Conservation (phyloP, 92 coral and sea anemone species). For the Metridium senile region DNA sequence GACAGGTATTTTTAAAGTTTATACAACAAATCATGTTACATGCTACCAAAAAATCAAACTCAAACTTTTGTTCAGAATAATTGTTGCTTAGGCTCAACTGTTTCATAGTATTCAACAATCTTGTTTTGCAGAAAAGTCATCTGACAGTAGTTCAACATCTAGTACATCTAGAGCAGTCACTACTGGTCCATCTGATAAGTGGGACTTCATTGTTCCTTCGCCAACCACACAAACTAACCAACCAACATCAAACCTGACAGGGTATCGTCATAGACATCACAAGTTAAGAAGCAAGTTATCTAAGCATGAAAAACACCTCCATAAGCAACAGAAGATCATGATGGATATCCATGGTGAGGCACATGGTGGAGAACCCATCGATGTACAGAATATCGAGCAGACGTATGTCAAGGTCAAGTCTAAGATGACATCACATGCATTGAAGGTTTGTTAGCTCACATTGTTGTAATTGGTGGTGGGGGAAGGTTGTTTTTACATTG, state of each 20-base stretch:
- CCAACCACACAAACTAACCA: conserved; percentile 53
- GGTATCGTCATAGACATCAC: conserved; percentile 64
- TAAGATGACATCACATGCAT: conserved; percentile 45
- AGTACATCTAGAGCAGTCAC: conserved; percentile 3
- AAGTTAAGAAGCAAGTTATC: conserved; percentile 67
- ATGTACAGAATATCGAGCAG: conserved; percentile 55
- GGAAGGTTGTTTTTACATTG: neutral
- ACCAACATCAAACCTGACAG: conserved; percentile 45
- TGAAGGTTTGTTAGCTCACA: conserved; percentile 20
- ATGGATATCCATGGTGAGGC: conserved; percentile 46
- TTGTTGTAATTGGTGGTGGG: neutral
- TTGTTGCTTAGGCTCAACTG: too few relatives aligned
- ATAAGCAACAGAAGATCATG: conserved; percentile 70
- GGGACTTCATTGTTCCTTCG: conserved; percentile 97
- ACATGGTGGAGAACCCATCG: conserved; percentile 43
- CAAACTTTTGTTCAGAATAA: too few relatives aligned
- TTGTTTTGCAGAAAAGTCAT: neutral
- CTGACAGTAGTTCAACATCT: neutral
- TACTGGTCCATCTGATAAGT: conserved; percentile 44
- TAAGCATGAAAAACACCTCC: conserved; percentile 67
- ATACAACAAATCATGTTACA: too few relatives aligned
- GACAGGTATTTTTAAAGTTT: too few relatives aligned
- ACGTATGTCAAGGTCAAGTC: conserved; percentile 49
- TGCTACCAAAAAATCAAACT: too few relatives aligned
- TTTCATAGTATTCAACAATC: neutral